Percentiles rank a stretch among this genome's conserved stretches.
phyloP scores from a whole-genome alignment of 2,888 invertebrate genomes.

The Coelinius sp. region DNA sequence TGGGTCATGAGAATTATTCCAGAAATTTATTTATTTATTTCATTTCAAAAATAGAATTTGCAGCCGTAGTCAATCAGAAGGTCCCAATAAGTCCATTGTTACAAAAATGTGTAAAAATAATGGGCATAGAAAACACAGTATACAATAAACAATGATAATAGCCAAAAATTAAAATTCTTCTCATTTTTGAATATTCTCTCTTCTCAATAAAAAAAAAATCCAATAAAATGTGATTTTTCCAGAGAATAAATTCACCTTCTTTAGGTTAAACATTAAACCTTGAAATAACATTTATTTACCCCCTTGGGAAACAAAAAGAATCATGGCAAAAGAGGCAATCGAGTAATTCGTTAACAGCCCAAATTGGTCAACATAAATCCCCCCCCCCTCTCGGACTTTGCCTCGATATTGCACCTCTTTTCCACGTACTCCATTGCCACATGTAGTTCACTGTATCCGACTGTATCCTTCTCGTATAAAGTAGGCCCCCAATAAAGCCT shows the following conservation, averaged over 20 bases:
- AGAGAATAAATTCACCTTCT: neutral
- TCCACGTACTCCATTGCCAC: neutral
- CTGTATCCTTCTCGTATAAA: neutral
- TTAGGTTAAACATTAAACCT: neutral
- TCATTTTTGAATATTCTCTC: too few relatives aligned
- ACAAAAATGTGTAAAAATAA: too few relatives aligned
- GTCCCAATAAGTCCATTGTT: too few relatives aligned
- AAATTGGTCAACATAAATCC: slow-evolving; percentile 63
- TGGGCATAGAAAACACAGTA: too few relatives aligned
- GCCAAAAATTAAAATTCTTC: too few relatives aligned
- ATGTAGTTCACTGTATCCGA: neutral
- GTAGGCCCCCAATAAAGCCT: slow-evolving; percentile 25
- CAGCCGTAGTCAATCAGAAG: too few relatives aligned
- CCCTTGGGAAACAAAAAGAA: slow-evolving; percentile 28
- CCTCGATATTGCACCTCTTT: slow-evolving; percentile 9
- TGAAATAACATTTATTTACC: neutral
- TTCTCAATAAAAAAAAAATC: too few relatives aligned
- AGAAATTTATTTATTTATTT: too few relatives aligned
- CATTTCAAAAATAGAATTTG: too few relatives aligned
- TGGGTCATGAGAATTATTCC: neutral
- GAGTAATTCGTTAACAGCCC: slow-evolving; percentile 64
- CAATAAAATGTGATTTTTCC: neutral
- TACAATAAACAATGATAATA: too few relatives aligned
- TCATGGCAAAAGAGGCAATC: slow-evolving; percentile 32
- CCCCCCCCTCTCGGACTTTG: slow-evolving; percentile 1